Evolutionary conservation across 1,140 invertebrate species (phyloP), one percentile per base, ranked within the genome.

Genomic region (Apis cerana): DNA sequence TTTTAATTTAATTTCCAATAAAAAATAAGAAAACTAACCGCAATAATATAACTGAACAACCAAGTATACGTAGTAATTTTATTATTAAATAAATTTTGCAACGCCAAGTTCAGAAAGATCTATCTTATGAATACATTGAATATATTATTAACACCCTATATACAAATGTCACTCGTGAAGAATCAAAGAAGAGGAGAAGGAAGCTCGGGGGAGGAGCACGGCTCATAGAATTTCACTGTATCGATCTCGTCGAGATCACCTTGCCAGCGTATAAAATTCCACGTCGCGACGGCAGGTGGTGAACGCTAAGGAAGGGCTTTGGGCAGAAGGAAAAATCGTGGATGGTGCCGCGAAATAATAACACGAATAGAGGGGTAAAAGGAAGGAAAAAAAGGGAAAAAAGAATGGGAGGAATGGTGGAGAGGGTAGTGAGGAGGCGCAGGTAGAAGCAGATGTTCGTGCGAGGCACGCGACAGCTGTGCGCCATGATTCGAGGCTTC

Each of bases 401-500:
- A 8, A 33, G 23, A 61, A 50, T 21, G 33, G 43, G 27, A 19
- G 61, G 74, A 43, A 43, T 7, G 33, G 5, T 43, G 33, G 33
- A 43, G 33, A 7, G 23, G 75, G 82, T 50, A 75, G 65, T 56
- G 27, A 70, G 70, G 33, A 77, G 69, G 59, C 62, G 69, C 79
- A 84, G 75, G 79, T 75, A 87, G 56, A 59, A 33, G 87, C 87
- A 88, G 87, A 88, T 88, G 87, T 88, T 85, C 21, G 50, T 67
- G 48, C 64, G 75, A 62, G 75, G 76, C 87, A 88, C 83, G 86
- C 86, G 87, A 88, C 87, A 88, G 87, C 87, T 88, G 87, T 75
- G 78, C 79, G 62, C 83, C 72, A 87, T 65, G 69, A 69, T 82
- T 75, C 80, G 62, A 43, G 33, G 23, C 48, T 67, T 72, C 33